A percentile compares a stretch with the other conserved stretches of the same genome.
Conservation (phyloP, 2,113 vertebrate species). For the Peromyscus californicus region DNA sequence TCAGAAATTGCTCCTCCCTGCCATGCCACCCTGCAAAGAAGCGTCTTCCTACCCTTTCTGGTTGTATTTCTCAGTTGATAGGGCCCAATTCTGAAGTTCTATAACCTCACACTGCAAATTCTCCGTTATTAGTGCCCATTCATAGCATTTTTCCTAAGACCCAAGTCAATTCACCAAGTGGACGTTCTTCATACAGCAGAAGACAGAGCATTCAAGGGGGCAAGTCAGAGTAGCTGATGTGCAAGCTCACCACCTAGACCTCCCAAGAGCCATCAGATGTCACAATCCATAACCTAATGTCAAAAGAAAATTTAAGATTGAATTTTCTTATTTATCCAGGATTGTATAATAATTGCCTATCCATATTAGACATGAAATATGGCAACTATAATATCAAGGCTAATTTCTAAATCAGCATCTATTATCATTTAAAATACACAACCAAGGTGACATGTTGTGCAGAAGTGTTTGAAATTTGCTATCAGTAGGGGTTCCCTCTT, state of each 20-base stretch:
- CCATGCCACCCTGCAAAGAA: background rate
- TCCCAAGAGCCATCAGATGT: slow-evolving; percentile 11
- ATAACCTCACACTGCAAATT: background rate
- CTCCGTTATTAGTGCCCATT: background rate
- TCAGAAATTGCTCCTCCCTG: background rate
- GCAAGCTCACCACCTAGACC: background rate
- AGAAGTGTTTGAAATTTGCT: slow-evolving; percentile 19
- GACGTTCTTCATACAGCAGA: slow-evolving; percentile 47
- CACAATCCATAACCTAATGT: slow-evolving; percentile 2
- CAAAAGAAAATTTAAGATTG: slow-evolving; percentile 53
- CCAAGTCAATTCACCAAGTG: slow-evolving; percentile 30
- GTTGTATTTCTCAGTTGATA: slow-evolving; percentile 20
- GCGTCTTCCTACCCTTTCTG: background rate
- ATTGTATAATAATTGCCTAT: slow-evolving; percentile 4
- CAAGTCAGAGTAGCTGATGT: slow-evolving; percentile 8
- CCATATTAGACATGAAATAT: background rate
- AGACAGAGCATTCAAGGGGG: slow-evolving; percentile 7
- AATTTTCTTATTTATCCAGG: slow-evolving; percentile 27
- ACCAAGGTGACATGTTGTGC: background rate
- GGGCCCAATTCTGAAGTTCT: background rate
- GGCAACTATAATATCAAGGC: background rate
- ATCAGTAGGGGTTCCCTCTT: background rate
- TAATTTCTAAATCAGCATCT: slow-evolving; percentile 18
- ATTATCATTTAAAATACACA: background rate
- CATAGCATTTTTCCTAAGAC: slow-evolving; percentile 28